Percentiles rank a stretch among this genome's conserved stretches.
Evolutionary conservation across 2,113 vertebrate genomes (phyloP).

Genomic region (Anser cygnoides): DNA sequence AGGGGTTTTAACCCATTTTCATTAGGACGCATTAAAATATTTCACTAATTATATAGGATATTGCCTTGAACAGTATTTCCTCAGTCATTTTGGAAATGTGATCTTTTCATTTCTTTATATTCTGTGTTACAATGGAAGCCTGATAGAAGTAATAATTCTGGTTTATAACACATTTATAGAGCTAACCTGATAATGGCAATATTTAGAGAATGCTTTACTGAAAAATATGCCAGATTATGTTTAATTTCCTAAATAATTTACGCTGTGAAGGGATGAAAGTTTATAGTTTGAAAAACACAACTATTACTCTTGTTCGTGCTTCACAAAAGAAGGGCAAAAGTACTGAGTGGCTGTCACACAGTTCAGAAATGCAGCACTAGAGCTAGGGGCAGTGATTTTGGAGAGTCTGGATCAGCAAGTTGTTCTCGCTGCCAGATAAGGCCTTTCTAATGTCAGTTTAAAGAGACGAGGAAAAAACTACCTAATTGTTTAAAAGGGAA

Average conservation of each 20-base stretch:
- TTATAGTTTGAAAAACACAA: not conserved
- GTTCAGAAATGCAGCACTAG: not conserved
- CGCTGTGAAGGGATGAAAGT: not conserved
- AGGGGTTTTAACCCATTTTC: not conserved
- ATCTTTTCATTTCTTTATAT: not conserved
- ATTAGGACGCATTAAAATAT: not conserved
- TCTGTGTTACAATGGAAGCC: not conserved
- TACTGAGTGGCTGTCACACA: fast-evolving
- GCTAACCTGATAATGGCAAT: not conserved
- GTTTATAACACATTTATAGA: not conserved
- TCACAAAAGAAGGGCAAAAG: not conserved
- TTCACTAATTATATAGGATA: not conserved
- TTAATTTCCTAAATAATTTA: not conserved
- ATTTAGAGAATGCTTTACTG: not conserved
- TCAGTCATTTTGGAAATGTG: not conserved
- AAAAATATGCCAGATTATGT: not conserved
- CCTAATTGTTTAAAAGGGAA: not conserved
- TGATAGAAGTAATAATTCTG: not conserved
- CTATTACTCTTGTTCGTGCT: not conserved
- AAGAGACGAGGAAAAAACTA: not conserved
- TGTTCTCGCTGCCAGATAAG: not conserved
- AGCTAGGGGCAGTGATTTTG: not conserved
- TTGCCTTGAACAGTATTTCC: not conserved
- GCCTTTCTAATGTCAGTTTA: not conserved
- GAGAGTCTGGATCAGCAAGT: not conserved